A percentile compares a stretch with the other conserved stretches of the same genome.
These are phyloP conservation scores for Hyppa rectilinea DNA, from an alignment of 2,888 invertebrate species.

Conservation along the genomic window DNA sequence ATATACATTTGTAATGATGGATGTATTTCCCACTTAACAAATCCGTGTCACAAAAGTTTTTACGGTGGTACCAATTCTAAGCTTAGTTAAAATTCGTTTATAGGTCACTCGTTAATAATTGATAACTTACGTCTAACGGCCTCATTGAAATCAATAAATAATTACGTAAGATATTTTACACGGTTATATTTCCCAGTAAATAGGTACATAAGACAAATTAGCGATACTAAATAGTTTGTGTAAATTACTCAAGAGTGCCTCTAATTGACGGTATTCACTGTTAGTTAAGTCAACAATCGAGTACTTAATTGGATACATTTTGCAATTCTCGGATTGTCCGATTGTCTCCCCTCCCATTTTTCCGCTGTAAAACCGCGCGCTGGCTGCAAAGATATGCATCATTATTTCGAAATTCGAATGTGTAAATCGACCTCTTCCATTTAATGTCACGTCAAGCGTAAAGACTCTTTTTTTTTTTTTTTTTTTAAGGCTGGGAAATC, in stretches of 20 bases:
- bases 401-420: constrained; percentile 40
- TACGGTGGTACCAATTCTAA: background rate
- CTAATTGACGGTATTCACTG: constrained; percentile 41
- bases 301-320: constrained; percentile 40
- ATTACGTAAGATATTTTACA: constrained; percentile 18
- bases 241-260: constrained; percentile 39
- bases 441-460: constrained; percentile 25
- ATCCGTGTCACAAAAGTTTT: background rate
- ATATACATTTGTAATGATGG: too few relatives aligned
- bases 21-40: background rate
- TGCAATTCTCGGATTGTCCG: constrained; percentile 42
- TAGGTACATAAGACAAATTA: constrained; percentile 38
- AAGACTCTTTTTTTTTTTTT: too few relatives aligned
- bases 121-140: background rate
- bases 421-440: constrained; percentile 56
- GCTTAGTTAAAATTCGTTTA: background rate
- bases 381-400: constrained; percentile 11
- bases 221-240: constrained; percentile 34
- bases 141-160: constrained; percentile 15
- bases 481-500: too few relatives aligned
- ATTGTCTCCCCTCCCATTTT: constrained; percentile 31
- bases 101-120: constrained; percentile 13
- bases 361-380: constrained; percentile 16
- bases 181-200: constrained; percentile 8
- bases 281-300: constrained; percentile 27